Conservation (phyloP, 2,113 vertebrate genomes). For the Callocephalon fimbriatum region DNA sequence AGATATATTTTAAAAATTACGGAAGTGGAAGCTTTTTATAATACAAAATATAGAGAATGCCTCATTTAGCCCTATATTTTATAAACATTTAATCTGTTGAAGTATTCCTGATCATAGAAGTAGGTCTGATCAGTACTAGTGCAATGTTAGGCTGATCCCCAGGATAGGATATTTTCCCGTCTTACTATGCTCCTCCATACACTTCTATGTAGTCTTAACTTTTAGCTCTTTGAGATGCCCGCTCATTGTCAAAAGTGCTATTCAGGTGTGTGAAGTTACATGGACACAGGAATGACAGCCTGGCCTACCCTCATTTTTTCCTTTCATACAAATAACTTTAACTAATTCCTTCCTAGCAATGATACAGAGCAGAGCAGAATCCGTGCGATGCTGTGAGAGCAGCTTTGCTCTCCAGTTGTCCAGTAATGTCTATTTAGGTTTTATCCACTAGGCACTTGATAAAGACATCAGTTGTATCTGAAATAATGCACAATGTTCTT, state of each 20-base stretch:
- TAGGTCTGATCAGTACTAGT: background rate
- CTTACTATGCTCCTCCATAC: background rate
- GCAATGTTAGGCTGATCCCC: background rate
- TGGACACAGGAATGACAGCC: background rate
- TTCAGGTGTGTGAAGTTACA: background rate
- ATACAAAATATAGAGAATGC: background rate
- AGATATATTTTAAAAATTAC: slow-evolving; percentile 57
- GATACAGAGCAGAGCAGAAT: background rate
- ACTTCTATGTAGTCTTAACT: background rate
- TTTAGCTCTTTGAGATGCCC: background rate
- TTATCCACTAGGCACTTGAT: background rate
- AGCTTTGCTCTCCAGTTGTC: background rate
- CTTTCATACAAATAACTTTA: background rate
- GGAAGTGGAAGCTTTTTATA: slow-evolving; percentile 34
- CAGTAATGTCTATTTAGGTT: background rate
- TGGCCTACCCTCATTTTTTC: background rate
- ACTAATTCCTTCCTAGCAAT: background rate
- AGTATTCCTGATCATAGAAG: background rate
- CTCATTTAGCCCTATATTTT: slow-evolving; percentile 61
- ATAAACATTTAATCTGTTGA: background rate
- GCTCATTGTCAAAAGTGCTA: background rate
- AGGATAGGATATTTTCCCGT: background rate
- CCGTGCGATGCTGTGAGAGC: background rate
- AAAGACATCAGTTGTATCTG: background rate
- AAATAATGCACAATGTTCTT: background rate